phyloP scores from a whole-genome alignment of 2,113 vertebrate species.

The Hassar affinis region DNA sequence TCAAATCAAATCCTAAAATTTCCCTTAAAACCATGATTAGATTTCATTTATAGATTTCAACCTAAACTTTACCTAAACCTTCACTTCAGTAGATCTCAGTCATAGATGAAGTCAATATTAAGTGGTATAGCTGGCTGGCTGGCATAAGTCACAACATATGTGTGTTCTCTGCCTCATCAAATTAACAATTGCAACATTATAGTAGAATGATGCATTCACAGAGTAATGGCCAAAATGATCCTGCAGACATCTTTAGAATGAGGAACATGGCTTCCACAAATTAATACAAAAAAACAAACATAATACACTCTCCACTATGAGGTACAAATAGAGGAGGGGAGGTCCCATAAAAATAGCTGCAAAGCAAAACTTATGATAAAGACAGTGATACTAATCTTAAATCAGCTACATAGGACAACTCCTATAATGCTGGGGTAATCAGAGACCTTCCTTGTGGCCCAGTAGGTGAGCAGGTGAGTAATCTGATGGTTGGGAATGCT shows the following conservation, averaged over 20 bases:
- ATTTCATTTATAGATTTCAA: background rate
- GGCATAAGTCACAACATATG: background rate
- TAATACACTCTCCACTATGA: background rate
- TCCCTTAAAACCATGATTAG: background rate
- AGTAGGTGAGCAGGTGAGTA: constrained; percentile 47
- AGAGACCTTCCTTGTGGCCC: constrained; percentile 41
- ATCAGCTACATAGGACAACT: background rate
- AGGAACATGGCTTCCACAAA: background rate
- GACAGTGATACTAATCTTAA: background rate
- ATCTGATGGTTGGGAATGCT: constrained; percentile 41
- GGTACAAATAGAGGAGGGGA: background rate
- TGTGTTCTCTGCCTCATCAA: background rate
- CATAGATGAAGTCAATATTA: background rate
- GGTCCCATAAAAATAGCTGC: background rate
- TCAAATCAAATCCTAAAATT: background rate
- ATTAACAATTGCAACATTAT: background rate
- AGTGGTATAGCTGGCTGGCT: background rate
- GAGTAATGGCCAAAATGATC: background rate
- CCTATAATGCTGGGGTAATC: constrained; percentile 5
- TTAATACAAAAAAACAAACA: background rate
- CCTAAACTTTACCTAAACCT: background rate
- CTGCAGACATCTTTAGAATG: background rate
- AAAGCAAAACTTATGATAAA: background rate
- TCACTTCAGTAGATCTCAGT: background rate
- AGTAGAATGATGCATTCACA: background rate